A percentile compares a stretch with the other conserved stretches of the same genome.
These are phyloP conservation scores for Centropristis striata DNA, from an alignment of 2,113 vertebrate species.

Conservation along the genomic window DNA sequence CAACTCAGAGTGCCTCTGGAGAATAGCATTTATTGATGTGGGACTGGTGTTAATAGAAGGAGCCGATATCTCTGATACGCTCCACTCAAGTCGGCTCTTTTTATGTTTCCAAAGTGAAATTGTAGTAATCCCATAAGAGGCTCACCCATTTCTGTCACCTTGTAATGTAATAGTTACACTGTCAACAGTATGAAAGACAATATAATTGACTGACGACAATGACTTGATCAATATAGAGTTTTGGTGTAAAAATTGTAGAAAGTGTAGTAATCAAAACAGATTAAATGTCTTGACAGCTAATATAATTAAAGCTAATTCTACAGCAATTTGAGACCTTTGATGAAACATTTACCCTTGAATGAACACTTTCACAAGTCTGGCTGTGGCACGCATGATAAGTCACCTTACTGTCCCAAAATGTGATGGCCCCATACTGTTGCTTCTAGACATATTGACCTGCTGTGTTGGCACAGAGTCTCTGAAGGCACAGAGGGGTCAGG, in stretches of 20 bases:
- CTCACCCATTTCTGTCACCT: slow-evolving; percentile 6
- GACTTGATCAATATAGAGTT: neutral
- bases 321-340: neutral
- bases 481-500: slow-evolving; percentile 55
- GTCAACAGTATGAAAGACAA: neutral
- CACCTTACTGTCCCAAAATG: slow-evolving; percentile 64
- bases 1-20: slow-evolving; percentile 70
- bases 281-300: neutral
- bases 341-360: slow-evolving; percentile 9
- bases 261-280: neutral
- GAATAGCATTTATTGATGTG: slow-evolving; percentile 74
- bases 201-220: neutral
- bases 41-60: slow-evolving; percentile 71
- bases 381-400: slow-evolving; percentile 66
- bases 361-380: neutral
- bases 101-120: slow-evolving; percentile 40
- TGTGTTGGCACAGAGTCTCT: slow-evolving; percentile 60
- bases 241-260: neutral
- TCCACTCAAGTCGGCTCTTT: slow-evolving; percentile 33
- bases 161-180: slow-evolving; percentile 24
- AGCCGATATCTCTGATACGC: slow-evolving; percentile 56
- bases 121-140: slow-evolving; percentile 33
- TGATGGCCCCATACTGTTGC: slow-evolving; percentile 75
- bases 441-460: slow-evolving; percentile 78
- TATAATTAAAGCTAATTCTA: neutral